Percentiles rank a stretch among this genome's conserved stretches.
phyloP scores from a whole-genome alignment of 2,797 vertebrate genomes.

The Rhyacichthys aspro region DNA sequence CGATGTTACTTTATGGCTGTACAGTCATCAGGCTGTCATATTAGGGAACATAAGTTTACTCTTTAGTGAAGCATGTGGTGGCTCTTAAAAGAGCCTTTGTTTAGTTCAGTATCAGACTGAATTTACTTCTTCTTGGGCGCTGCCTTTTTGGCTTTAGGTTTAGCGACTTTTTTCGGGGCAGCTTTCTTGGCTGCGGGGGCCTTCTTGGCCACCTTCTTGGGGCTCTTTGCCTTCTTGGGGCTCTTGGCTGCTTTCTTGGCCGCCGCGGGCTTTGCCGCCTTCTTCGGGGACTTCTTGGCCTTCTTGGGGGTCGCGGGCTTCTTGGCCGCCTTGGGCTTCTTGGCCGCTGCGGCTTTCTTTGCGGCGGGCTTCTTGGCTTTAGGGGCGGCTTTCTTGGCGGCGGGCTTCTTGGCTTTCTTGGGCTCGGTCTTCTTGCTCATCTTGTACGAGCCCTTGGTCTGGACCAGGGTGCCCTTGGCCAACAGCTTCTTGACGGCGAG shows the following conservation, averaged over 20 bases:
- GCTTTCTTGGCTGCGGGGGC: background rate
- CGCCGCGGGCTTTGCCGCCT: background rate
- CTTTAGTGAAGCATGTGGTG: background rate
- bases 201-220: background rate
- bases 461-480: background rate
- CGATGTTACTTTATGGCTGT: too few species aligned
- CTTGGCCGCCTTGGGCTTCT: background rate
- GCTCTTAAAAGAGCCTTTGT: constrained; percentile 33
- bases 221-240: constrained; percentile 4
- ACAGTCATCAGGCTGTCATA: too few species aligned
- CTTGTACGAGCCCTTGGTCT: background rate
- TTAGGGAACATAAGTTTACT: too few species aligned
- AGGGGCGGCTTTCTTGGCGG: background rate
- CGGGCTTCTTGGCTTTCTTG: background rate
- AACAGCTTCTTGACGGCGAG: constrained; percentile 25
- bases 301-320: constrained; percentile 16
- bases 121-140: constrained; percentile 34
- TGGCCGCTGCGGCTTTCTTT: background rate
- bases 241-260: constrained; percentile 19
- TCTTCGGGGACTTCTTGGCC: constrained; percentile 14
- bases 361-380: constrained; percentile 1
- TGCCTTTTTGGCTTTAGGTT: constrained; percentile 21
- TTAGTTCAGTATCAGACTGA: background rate
- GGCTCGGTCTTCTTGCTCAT: background rate
- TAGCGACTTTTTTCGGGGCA: background rate